phyloP scores from a whole-genome alignment of 2,113 vertebrate genomes.

The Procavia capensis region DNA sequence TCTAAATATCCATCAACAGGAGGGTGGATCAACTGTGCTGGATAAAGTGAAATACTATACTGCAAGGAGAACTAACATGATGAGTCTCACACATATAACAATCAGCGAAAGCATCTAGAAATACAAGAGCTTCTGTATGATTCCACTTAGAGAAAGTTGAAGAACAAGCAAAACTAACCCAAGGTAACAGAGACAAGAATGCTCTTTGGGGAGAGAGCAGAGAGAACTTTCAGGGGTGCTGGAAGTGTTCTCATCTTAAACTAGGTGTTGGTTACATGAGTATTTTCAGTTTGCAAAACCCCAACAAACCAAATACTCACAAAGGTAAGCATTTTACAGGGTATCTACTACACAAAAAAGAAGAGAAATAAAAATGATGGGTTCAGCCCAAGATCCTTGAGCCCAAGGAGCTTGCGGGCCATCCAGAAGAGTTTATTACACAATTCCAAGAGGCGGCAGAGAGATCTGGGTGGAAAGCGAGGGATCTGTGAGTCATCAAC shows the following conservation, averaged over 20 bases:
- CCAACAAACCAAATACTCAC: background rate
- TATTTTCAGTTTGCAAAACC: background rate
- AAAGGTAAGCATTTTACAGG: background rate
- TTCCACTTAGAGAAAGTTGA: background rate
- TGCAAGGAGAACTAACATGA: background rate
- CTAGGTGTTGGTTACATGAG: background rate
- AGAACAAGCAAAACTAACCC: background rate
- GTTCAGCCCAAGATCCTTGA: background rate
- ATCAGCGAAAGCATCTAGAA: background rate
- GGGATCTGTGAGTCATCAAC: background rate
- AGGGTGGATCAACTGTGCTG: fast-evolving
- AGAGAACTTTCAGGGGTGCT: background rate
- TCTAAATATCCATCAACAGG: background rate
- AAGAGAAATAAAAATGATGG: background rate
- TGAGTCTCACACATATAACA: fast-evolving
- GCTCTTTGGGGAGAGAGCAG: too few species aligned
- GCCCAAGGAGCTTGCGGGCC: background rate
- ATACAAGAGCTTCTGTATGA: too few species aligned
- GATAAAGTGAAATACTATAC: fast-evolving
- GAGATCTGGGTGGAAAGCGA: background rate
- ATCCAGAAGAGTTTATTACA: background rate
- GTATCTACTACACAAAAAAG: background rate
- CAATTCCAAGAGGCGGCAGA: background rate
- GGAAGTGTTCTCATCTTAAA: background rate
- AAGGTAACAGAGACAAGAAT: background rate